These are phyloP conservation scores for Lypha dubia DNA, from an alignment of 2,888 invertebrate genomes.

Conservation along the genomic window DNA sequence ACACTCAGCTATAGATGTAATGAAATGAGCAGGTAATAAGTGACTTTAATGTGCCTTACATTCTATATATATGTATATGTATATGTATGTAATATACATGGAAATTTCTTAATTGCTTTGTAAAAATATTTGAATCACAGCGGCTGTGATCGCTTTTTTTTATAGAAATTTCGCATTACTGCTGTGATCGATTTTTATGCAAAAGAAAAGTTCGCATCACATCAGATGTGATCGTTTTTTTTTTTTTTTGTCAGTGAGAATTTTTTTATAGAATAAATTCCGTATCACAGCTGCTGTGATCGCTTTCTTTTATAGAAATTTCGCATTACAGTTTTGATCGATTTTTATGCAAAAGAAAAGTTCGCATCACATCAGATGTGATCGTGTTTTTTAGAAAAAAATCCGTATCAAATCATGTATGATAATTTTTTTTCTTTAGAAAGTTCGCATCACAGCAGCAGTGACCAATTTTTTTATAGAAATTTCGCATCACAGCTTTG, in stretches of 20 bases:
- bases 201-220: neutral
- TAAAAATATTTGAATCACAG: neutral
- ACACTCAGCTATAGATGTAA: constrained; percentile 11
- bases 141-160: neutral
- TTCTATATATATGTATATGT: no score
- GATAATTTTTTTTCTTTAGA: neutral
- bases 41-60: neutral
- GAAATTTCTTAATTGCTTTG: neutral
- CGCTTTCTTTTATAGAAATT: neutral
- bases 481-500: no score
- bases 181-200: neutral
- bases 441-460: neutral
- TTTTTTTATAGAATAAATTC: neutral
- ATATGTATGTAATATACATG: no score
- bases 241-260: neutral
- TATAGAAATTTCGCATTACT: neutral
- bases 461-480: neutral
- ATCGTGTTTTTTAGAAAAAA: neutral
- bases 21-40: neutral
- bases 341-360: neutral
- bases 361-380: neutral
- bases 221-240: neutral
- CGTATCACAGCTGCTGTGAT: neutral
- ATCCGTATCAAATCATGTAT: no score
- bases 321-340: neutral